Percentiles rank a stretch among this genome's conserved stretches.
These are phyloP conservation scores for Hippocampus abdominalis DNA, from an alignment of 2,113 vertebrate genomes.

Conservation along the genomic window DNA sequence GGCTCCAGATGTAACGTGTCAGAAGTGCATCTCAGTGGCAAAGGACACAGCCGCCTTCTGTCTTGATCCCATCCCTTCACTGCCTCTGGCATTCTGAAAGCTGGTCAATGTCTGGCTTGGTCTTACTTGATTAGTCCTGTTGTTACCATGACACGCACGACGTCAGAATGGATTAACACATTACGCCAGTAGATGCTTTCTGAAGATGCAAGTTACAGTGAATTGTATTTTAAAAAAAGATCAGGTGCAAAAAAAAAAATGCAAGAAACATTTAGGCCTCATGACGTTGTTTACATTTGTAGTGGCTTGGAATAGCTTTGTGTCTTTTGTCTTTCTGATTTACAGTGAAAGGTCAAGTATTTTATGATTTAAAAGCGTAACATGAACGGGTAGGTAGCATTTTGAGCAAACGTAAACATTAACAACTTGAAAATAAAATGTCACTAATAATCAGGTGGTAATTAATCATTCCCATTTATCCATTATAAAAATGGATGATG, in stretches of 20 bases:
- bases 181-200: background rate
- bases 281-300: constrained; percentile 1
- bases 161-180: constrained; percentile 10
- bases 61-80: background rate
- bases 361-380: no score
- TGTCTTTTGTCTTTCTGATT: background rate
- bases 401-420: background rate
- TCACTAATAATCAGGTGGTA: background rate
- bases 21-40: background rate
- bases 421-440: background rate
- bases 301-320: background rate
- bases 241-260: background rate
- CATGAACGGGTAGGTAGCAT: no score
- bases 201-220: constrained; percentile 1
- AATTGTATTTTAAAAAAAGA: background rate
- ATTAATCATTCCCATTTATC: background rate
- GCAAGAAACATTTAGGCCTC: background rate
- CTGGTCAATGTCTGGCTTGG: background rate
- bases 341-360: background rate
- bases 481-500: background rate
- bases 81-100: constrained; percentile 5
- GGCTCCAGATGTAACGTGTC: constrained; percentile 62
- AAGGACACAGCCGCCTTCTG: background rate
- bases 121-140: background rate
- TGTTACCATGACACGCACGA: constrained; percentile 16